Evolutionary conservation across 2,113 vertebrate genomes (phyloP).

Genomic region (Myiagra hebetior): DNA sequence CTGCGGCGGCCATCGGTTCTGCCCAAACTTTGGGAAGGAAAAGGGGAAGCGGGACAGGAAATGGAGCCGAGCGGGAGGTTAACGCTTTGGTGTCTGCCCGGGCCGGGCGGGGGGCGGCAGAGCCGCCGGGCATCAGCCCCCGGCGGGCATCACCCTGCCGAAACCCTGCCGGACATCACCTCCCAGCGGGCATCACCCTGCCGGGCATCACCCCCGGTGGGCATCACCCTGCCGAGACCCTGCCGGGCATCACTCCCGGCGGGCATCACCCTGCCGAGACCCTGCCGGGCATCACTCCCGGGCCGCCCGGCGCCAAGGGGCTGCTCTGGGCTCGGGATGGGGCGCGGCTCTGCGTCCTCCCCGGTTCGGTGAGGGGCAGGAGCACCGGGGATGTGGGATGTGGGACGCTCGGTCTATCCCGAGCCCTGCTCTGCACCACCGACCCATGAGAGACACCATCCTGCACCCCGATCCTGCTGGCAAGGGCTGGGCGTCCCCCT

Average conservation of each 20-base stretch:
- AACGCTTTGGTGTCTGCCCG: not conserved
- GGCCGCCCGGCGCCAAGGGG: not conserved
- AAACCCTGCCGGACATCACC: not conserved
- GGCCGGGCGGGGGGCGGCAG: not conserved
- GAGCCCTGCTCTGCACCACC: not conserved
- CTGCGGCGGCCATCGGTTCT: not conserved
- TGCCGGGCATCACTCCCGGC: not conserved
- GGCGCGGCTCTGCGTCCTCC: not conserved
- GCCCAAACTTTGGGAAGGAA: not conserved
- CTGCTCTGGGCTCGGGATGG: not conserved
- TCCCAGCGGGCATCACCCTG: not conserved
- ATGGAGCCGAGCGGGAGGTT: not conserved
- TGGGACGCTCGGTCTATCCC: not conserved
- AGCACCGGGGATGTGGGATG: not conserved
- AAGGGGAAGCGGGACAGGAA: conserved; percentile 41
- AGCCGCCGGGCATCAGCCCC: not conserved
- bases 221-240: not conserved
- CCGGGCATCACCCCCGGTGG: not conserved
- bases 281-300: not conserved
- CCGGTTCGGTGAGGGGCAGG: too few relatives aligned
- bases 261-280: not conserved
- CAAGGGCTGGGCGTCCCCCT: too few relatives aligned
- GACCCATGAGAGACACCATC: not conserved
- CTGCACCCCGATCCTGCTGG: not conserved
- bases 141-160: not conserved